These are phyloP conservation scores for Lepus europaeus DNA, from an alignment of 2,113 vertebrate genomes.

Conservation along the genomic window DNA sequence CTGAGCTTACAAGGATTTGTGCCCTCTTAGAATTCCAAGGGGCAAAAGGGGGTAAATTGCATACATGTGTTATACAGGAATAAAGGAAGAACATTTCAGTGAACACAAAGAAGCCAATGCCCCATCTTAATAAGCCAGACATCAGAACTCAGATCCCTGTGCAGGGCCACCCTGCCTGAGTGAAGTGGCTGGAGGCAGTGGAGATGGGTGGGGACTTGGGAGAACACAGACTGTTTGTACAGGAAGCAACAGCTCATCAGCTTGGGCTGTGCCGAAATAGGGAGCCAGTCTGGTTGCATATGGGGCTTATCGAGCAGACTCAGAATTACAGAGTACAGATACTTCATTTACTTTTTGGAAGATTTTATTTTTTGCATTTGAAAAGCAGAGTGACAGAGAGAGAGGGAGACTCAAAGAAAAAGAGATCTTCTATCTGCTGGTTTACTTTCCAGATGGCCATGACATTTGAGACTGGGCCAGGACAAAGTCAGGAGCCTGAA, in stretches of 20 bases:
- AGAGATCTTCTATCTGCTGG: too few species aligned
- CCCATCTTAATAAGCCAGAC: background rate
- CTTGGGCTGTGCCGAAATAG: background rate
- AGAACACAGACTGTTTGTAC: background rate
- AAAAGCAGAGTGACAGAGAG: too few species aligned
- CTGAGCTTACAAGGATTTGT: accelerated
- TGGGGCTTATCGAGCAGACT: background rate
- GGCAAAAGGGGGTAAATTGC: accelerated
- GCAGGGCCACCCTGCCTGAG: background rate
- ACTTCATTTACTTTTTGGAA: background rate
- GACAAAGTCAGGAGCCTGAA: too few species aligned
- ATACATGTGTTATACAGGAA: background rate
- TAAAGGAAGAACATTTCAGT: constrained; percentile 17
- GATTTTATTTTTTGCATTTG: too few species aligned
- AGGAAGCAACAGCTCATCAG: background rate
- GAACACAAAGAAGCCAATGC: background rate
- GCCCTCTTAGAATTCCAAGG: background rate
- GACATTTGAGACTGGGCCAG: too few species aligned
- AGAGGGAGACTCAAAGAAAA: too few species aligned
- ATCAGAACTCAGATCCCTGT: background rate
- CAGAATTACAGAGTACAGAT: background rate
- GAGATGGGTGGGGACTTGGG: background rate
- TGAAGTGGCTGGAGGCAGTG: background rate
- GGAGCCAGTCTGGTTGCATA: background rate
- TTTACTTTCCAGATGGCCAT: too few species aligned